A percentile compares a stretch with the other conserved stretches of the same genome.
phyloP scores from a whole-genome alignment of 2,797 vertebrate genomes.

The Parambassis ranga region DNA sequence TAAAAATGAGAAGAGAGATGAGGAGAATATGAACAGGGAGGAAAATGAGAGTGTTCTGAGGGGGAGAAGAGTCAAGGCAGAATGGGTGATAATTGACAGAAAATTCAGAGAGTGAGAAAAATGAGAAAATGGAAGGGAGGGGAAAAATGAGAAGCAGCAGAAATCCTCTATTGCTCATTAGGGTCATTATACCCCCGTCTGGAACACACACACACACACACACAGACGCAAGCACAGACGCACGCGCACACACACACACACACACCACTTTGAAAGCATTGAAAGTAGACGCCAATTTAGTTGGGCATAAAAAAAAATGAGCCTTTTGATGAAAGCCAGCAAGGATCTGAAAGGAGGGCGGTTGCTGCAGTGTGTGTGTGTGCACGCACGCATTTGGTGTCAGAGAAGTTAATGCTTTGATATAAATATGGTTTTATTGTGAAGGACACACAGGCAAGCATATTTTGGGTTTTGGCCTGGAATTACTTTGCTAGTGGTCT shows the following conservation, averaged over 20 bases:
- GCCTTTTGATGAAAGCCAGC: conserved; percentile 57
- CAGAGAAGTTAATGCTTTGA: neutral
- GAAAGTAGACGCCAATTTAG: conserved; percentile 65
- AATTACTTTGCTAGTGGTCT: conserved; percentile 9
- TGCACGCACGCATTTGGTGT: neutral
- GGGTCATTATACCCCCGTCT: conserved; percentile 65
- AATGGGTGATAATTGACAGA: conserved; percentile 66
- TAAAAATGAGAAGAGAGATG: conserved; percentile 6
- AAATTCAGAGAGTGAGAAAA: conserved; percentile 47
- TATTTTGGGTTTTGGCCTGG: neutral
- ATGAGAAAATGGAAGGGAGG: conserved; percentile 49
- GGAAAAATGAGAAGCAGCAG: conserved; percentile 46
- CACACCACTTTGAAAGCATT: conserved; percentile 18
- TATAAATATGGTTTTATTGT: conserved; percentile 7
- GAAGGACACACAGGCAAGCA: conserved; percentile 6
- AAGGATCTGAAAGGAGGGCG: conserved; percentile 22
- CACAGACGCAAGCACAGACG: neutral
- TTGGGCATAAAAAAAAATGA: conserved; percentile 49
- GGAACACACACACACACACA: neutral
- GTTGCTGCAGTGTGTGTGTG: neutral
- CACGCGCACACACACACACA: neutral
- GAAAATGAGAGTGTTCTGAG: conserved; percentile 47
- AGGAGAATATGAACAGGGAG: conserved; percentile 30
- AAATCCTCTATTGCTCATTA: conserved; percentile 69
- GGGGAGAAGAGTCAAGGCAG: conserved; percentile 36